Percentiles rank a stretch among this genome's conserved stretches.
Conservation (phyloP, 2,888 invertebrate species). For the Rhabditoides inermis region DNA sequence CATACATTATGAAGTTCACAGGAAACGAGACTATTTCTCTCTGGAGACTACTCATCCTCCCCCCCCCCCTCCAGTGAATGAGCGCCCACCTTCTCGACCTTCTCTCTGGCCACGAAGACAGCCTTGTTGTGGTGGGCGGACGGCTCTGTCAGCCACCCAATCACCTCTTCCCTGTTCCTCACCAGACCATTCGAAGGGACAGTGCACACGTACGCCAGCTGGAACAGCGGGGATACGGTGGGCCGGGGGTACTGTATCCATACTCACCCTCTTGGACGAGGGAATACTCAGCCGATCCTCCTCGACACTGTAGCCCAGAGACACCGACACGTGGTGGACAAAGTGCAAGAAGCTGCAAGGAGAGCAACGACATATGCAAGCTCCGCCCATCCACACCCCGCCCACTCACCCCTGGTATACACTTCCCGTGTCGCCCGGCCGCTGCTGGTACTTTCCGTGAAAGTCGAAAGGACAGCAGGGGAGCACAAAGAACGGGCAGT, state of each 20-base stretch:
- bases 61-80: too few species aligned
- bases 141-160: conserved; percentile 17
- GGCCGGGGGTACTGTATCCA: neutral
- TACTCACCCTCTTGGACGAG: conserved; percentile 81
- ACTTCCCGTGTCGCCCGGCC: conserved; percentile 5
- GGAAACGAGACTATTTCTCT: too few species aligned
- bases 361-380: neutral
- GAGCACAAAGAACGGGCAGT: conserved; percentile 72
- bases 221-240: conserved; percentile 4
- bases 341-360: conserved; percentile 7
- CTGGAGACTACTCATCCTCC: too few species aligned
- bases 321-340: conserved; percentile 56
- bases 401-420: neutral
- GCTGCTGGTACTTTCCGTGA: conserved; percentile 67
- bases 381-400: neutral
- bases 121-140: neutral
- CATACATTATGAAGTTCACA: too few species aligned
- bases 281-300: conserved; percentile 85
- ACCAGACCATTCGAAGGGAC: conserved; percentile 38
- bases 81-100: conserved; percentile 67
- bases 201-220: conserved; percentile 44
- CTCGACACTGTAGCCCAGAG: conserved; percentile 65
- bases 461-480: conserved; percentile 93
- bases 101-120: conserved; percentile 33
- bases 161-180: conserved; percentile 24